These are phyloP conservation scores for Azorinus chamasolen DNA, from an alignment of 2,888 invertebrate genomes.

Conservation along the genomic window DNA sequence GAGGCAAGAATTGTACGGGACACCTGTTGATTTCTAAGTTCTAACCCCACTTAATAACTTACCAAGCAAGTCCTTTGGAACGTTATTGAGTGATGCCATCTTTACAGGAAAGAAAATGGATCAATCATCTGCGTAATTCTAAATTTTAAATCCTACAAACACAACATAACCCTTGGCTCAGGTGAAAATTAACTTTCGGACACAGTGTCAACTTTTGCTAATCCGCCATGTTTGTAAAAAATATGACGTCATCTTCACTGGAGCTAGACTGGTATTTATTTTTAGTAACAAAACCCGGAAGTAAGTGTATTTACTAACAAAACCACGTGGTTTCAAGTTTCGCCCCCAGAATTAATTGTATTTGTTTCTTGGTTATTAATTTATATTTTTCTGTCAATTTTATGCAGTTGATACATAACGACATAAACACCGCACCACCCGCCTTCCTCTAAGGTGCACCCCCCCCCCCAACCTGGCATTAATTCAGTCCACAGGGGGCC, in stretches of 20 bases:
- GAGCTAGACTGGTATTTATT: constrained; percentile 9
- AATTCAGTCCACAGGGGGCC: too few species aligned
- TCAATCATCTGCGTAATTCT: too few species aligned
- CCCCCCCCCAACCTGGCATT: too few species aligned
- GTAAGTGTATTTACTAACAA: constrained; percentile 59
- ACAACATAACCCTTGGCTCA: too few species aligned
- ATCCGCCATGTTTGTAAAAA: background rate
- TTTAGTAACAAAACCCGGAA: constrained; percentile 61
- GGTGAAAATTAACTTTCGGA: background rate
- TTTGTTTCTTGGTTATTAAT: too few species aligned
- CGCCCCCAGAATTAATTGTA: too few species aligned
- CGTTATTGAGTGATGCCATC: constrained; percentile 75
- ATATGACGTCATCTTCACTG: constrained; percentile 39
- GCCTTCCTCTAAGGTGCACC: too few species aligned
- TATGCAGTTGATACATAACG: too few species aligned
- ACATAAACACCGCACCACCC: too few species aligned
- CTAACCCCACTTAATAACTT: constrained; percentile 30
- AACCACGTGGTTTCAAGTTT: constrained; percentile 31
- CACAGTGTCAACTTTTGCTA: too few species aligned
- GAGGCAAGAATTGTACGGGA: constrained; percentile 1
- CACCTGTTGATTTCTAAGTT: constrained; percentile 22
- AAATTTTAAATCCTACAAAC: too few species aligned
- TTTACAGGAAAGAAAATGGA: background rate
- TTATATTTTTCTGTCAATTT: too few species aligned
- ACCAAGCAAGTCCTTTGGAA: constrained; percentile 79